Conservation (phyloP, 2,888 invertebrate genomes). For the Lepidocyrtoides sp. region DNA sequence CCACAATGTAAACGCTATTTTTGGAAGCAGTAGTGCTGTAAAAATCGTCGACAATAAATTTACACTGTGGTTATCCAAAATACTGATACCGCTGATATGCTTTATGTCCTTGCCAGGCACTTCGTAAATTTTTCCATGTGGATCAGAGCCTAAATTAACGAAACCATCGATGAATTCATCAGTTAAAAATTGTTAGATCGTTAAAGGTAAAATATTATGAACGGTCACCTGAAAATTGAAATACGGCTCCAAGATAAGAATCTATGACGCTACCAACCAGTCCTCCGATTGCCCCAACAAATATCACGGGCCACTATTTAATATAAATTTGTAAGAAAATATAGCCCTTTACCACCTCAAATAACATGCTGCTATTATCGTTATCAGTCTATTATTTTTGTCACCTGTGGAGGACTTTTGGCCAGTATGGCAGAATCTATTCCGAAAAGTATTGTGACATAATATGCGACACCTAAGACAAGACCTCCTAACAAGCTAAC, state of each 20-base stretch:
- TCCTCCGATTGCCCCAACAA: conserved; percentile 92
- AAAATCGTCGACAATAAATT: conserved; percentile 94
- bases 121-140: conserved; percentile 88
- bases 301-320: conserved; percentile 92
- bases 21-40: conserved; percentile 91
- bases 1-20: conserved; percentile 89
- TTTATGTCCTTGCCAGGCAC: conserved; percentile 90
- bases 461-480: conserved; percentile 91
- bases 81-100: conserved; percentile 92
- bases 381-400: neutral
- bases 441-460: conserved; percentile 90
- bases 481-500: conserved; percentile 90
- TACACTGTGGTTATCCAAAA: conserved; percentile 95
- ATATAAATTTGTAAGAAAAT: no score
- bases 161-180: no score
- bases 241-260: conserved; percentile 93
- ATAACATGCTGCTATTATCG: no score
- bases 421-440: conserved; percentile 89
- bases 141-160: conserved; percentile 70
- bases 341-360: no score
- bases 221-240: conserved; percentile 93
- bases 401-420: conserved; percentile 88
- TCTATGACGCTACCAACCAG: conserved; percentile 94
- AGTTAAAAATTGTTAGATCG: no score
- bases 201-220: neutral